Evolutionary conservation across 1,140 invertebrate species (phyloP).

Genomic region (Chlorops oryzae): DNA sequence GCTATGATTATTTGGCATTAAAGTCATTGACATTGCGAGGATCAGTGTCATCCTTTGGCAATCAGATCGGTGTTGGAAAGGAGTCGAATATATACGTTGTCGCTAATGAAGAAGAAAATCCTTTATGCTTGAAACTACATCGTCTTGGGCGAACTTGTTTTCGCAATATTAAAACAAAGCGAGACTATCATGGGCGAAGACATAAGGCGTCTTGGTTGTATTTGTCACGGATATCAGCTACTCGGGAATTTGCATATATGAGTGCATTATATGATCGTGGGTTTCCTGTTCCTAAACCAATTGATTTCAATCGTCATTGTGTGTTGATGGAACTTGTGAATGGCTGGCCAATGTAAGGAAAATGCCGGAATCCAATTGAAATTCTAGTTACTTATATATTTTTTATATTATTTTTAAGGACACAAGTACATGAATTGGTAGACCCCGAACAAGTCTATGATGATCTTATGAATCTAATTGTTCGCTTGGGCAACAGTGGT

Average conservation of each 20-base stretch:
- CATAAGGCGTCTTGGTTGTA: slow-evolving; percentile 93
- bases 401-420: slow-evolving; percentile 52
- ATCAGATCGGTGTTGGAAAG: slow-evolving; percentile 98
- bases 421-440: slow-evolving; percentile 71
- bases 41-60: slow-evolving; percentile 83
- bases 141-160: slow-evolving; percentile 92
- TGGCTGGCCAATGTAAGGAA: slow-evolving; percentile 65
- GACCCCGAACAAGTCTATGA: slow-evolving; percentile 82
- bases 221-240: slow-evolving; percentile 92
- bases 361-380: not conserved
- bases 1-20: slow-evolving; percentile 95
- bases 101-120: slow-evolving; percentile 66
- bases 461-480: slow-evolving; percentile 91
- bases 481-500: slow-evolving; percentile 84
- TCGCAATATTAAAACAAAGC: slow-evolving; percentile 91
- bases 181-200: slow-evolving; percentile 93
- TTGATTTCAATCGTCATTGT: slow-evolving; percentile 94
- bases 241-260: slow-evolving; percentile 98
- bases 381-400: not conserved
- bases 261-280: slow-evolving; percentile 83
- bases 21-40: slow-evolving; percentile 77
- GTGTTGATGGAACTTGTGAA: slow-evolving; percentile 92
- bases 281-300: slow-evolving; percentile 92
- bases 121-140: slow-evolving; percentile 87
- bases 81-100: slow-evolving; percentile 94